Percentiles rank a stretch among this genome's conserved stretches.
phyloP scores from a whole-genome alignment of 1,140 invertebrate species.

The Sycobia sp. region DNA sequence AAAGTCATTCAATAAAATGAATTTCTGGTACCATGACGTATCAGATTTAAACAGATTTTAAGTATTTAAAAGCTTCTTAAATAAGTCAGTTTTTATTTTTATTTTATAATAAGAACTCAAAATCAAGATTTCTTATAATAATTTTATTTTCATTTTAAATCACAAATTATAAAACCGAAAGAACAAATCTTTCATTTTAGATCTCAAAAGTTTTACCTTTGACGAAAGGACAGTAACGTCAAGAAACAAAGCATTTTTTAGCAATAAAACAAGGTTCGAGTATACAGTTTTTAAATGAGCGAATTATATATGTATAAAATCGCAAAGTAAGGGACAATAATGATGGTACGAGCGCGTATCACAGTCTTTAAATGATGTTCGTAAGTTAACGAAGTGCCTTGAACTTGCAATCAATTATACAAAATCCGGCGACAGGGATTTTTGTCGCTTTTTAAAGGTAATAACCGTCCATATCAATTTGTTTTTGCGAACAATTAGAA shows the following conservation, averaged over 20 bases:
- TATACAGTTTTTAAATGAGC: conserved; percentile 23
- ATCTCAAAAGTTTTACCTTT: conserved; percentile 30
- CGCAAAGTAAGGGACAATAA: conserved; percentile 11
- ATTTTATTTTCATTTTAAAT: conserved; percentile 26
- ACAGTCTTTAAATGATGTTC: conserved; percentile 28
- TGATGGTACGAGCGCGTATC: conserved; percentile 8
- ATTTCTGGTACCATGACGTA: conserved; percentile 57
- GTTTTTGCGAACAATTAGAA: conserved; percentile 49
- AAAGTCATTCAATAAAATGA: conserved; percentile 1
- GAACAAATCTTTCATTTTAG: conserved; percentile 24
- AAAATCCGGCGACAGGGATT: conserved; percentile 36
- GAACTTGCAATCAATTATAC: conserved; percentile 44
- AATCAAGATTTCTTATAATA: neutral
- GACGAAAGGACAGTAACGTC: conserved; percentile 32
- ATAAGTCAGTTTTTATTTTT: conserved; percentile 19
- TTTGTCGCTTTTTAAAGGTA: conserved; percentile 47
- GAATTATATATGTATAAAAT: conserved; percentile 18
- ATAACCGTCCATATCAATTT: conserved; percentile 58
- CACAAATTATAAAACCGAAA: conserved; percentile 7
- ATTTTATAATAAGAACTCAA: neutral
- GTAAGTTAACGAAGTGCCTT: conserved; percentile 47
- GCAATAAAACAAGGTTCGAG: conserved; percentile 30
- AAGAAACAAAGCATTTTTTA: conserved; percentile 36
- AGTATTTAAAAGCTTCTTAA: conserved; percentile 30
- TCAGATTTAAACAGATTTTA: conserved; percentile 44